phyloP scores from a whole-genome alignment of 2,888 invertebrate species.

The Gnatocerus cornutus region DNA sequence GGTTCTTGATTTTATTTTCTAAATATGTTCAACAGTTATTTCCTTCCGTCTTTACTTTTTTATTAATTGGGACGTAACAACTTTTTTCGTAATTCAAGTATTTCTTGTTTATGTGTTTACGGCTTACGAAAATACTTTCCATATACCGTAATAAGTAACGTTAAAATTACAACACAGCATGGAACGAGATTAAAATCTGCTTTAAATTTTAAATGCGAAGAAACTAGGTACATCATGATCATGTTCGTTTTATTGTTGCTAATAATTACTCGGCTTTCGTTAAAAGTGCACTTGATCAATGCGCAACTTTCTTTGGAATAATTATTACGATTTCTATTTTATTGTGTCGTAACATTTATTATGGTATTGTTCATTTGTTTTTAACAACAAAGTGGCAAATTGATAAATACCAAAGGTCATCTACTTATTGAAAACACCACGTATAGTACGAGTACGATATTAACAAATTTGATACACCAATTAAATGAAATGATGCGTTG shows the following conservation, averaged over 20 bases:
- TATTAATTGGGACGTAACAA: too few species aligned
- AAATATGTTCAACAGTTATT: too few species aligned
- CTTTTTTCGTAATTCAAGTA: too few species aligned
- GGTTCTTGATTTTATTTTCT: too few species aligned
- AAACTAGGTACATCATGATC: neutral
- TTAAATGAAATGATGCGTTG: too few species aligned
- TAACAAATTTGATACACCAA: too few species aligned
- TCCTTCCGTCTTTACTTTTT: too few species aligned
- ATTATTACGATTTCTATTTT: conserved; percentile 28
- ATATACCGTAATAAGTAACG: too few species aligned
- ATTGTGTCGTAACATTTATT: conserved; percentile 9
- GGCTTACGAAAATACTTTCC: too few species aligned
- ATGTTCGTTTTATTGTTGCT: neutral
- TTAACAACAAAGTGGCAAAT: neutral
- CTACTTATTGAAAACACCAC: neutral
- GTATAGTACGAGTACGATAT: too few species aligned
- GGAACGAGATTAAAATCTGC: neutral
- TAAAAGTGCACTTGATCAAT: conserved; percentile 11
- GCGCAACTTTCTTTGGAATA: conserved; percentile 17
- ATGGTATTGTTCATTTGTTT: neutral
- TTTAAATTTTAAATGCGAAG: conserved; percentile 5
- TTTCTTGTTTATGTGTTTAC: too few species aligned
- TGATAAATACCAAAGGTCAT: neutral
- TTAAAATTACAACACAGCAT: too few species aligned
- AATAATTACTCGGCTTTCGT: conserved; percentile 5